Percentiles rank a stretch among this genome's conserved stretches.
Evolutionary conservation across 2,113 vertebrate species (phyloP).

Genomic region (Pelobates fuscus): DNA sequence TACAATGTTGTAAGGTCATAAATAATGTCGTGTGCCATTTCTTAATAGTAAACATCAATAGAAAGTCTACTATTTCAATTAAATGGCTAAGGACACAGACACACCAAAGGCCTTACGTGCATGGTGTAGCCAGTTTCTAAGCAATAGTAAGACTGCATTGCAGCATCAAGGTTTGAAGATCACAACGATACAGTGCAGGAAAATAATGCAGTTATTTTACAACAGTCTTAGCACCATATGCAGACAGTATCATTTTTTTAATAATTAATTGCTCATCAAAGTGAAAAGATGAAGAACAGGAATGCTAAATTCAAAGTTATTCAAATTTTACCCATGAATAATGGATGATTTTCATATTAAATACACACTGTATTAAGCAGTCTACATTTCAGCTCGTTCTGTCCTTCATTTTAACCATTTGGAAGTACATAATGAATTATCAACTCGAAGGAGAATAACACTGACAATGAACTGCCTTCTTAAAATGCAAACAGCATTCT

Average conservation of each 20-base stretch:
- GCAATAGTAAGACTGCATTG: too few relatives aligned
- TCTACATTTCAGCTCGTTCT: conserved; percentile 73
- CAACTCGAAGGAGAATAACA: conserved; percentile 69
- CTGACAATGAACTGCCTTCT: conserved; percentile 71
- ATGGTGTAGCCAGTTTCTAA: too few relatives aligned
- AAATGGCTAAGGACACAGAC: too few relatives aligned
- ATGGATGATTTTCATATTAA: conserved; percentile 85
- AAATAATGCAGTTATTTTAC: neutral
- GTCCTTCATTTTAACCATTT: conserved; percentile 77
- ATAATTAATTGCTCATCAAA: conserved; percentile 86
- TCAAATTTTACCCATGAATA: conserved; percentile 80
- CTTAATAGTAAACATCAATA: too few relatives aligned
- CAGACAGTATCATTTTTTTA: conserved; percentile 79
- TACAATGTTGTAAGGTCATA: too few relatives aligned
- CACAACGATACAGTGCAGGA: neutral
- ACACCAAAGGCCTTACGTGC: too few relatives aligned
- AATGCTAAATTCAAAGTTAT: conserved; percentile 81
- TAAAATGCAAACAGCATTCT: conserved; percentile 66
- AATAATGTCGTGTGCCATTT: too few relatives aligned
- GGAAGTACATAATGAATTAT: conserved; percentile 76
- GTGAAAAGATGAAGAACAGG: conserved; percentile 73
- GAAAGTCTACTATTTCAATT: too few relatives aligned
- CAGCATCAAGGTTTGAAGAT: too few relatives aligned
- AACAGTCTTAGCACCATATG: conserved; percentile 65
- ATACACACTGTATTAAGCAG: conserved; percentile 80